Evolutionary conservation across 2,797 vertebrate genomes (phyloP).

Genomic region (Eurystomus glaucurus): DNA sequence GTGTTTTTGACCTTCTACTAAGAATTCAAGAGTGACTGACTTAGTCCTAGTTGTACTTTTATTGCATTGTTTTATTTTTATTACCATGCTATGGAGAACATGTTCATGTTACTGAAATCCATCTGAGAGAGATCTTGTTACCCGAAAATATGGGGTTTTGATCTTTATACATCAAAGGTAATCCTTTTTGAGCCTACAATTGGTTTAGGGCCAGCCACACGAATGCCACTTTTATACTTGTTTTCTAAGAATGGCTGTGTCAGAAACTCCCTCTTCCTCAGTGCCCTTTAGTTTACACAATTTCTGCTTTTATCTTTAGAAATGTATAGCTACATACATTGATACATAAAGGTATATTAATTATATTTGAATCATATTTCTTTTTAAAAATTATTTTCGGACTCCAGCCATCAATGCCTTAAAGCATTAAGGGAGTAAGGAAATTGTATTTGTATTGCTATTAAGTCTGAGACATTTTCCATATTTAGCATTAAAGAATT

Average conservation of each 20-base stretch:
- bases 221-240: background rate
- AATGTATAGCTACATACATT: background rate
- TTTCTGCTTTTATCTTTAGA: background rate
- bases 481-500: background rate
- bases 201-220: background rate
- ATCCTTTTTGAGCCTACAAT: constrained; percentile 51
- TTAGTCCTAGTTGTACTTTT: constrained; percentile 38
- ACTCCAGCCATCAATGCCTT: background rate
- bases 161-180: constrained; percentile 82
- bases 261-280: background rate
- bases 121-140: constrained; percentile 80
- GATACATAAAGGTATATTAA: background rate
- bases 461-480: background rate
- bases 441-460: background rate
- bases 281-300: background rate
- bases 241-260: background rate
- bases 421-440: background rate
- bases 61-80: constrained; percentile 73
- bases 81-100: constrained; percentile 58
- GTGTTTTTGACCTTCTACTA: background rate
- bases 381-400: background rate
- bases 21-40: background rate
- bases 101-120: constrained; percentile 73
- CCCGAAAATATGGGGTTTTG: constrained; percentile 72
- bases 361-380: background rate